Conservation (phyloP, 2,888 invertebrate species). For the Pandemis heparana region DNA sequence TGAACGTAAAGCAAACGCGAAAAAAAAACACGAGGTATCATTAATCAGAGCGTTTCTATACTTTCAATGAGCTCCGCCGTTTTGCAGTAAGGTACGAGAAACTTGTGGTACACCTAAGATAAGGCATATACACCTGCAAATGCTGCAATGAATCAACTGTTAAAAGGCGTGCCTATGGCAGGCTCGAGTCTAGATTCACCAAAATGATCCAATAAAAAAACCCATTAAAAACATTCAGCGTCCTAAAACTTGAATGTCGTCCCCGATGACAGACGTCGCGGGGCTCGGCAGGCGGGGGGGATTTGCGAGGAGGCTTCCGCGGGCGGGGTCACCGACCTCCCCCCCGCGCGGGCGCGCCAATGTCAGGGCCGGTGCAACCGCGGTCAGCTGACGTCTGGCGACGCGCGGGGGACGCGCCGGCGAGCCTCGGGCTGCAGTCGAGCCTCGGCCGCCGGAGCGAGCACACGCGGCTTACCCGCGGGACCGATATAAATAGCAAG, state of each 20-base stretch:
- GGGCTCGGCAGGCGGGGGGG: constrained; percentile 50
- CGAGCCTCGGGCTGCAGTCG: constrained; percentile 77
- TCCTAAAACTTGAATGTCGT: constrained; percentile 68
- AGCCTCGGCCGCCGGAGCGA: constrained; percentile 69
- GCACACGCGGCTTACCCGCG: constrained; percentile 64
- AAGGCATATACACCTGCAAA: no score
- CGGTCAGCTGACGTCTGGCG: constrained; percentile 85
- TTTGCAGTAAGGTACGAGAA: background rate
- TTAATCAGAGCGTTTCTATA: no score
- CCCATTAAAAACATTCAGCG: constrained; percentile 64
- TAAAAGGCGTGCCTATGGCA: background rate
- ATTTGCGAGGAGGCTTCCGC: constrained; percentile 82
- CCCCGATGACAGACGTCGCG: constrained; percentile 52
- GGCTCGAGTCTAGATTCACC: background rate
- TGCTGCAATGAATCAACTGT: background rate
- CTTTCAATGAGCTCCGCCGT: background rate
- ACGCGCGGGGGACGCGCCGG: constrained; percentile 79
- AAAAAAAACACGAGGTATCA: no score
- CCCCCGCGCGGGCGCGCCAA: constrained; percentile 80
- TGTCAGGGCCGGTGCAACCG: constrained; percentile 85
- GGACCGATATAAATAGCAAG: constrained; percentile 70
- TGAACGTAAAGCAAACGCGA: no score
- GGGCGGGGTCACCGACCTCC: constrained; percentile 81
- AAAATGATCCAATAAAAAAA: constrained; percentile 24
- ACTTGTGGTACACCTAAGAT: no score